Conservation (phyloP, 2,888 invertebrate genomes). For the Yponomeuta malinellus region DNA sequence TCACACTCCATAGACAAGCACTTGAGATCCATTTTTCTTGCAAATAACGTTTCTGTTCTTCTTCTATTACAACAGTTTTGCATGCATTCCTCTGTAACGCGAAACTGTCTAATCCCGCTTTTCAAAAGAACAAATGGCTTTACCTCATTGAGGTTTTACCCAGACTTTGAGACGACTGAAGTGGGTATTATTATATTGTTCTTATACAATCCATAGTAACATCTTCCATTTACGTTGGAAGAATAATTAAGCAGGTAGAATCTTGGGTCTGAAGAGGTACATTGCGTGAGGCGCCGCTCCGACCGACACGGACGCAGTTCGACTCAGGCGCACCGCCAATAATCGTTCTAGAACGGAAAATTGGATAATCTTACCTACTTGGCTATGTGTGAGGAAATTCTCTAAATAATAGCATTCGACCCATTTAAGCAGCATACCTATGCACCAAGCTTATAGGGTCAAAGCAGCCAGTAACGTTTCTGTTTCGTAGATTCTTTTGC, state of each 20-base stretch:
- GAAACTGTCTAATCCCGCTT: not conserved
- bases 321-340: conserved; percentile 34
- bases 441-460: not conserved
- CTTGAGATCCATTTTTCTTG: not conserved
- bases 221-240: not conserved
- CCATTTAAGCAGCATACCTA: conserved; percentile 29
- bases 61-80: not conserved
- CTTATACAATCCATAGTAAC: not conserved
- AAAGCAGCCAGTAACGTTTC: not conserved
- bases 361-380: conserved; percentile 57
- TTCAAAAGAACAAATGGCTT: not conserved
- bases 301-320: conserved; percentile 29
- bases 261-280: conserved; percentile 20
- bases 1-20: not conserved
- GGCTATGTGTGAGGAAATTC: conserved; percentile 23
- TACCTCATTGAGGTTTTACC: not conserved
- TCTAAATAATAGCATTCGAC: conserved; percentile 33
- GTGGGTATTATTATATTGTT: not conserved
- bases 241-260: conserved; percentile 7
- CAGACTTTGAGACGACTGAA: not conserved
- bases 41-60: not conserved
- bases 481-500: not conserved
- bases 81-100: not conserved
- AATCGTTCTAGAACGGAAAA: conserved; percentile 50
- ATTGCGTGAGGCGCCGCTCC: conserved; percentile 46